Percentiles rank a stretch among this genome's conserved stretches.
phyloP scores from a whole-genome alignment of 2,888 invertebrate species.

The Diplolepis rosae region DNA sequence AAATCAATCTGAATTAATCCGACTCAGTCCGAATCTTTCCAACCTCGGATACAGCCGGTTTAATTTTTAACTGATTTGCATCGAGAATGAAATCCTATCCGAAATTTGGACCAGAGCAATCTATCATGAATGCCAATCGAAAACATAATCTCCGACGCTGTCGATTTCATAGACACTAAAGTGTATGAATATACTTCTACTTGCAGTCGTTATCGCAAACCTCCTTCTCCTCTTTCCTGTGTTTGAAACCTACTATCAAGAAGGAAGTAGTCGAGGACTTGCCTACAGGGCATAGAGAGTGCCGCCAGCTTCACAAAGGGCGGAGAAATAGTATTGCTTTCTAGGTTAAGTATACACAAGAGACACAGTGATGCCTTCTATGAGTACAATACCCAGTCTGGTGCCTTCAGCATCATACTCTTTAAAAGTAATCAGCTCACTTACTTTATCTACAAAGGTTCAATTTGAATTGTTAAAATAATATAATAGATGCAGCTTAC shows the following conservation, averaged over 20 bases:
- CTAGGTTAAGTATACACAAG: constrained; percentile 51
- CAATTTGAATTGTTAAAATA: constrained; percentile 19
- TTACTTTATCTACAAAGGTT: constrained; percentile 11
- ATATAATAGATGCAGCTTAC: background rate
- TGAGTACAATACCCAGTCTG: background rate
- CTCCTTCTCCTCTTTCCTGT: background rate
- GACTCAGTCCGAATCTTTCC: no score
- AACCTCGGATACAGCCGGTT: no score
- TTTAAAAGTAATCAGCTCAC: constrained; percentile 6
- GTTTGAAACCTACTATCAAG: constrained; percentile 4
- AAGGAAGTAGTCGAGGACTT: constrained; percentile 46
- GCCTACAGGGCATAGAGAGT: constrained; percentile 29
- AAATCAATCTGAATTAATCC: no score
- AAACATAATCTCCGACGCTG: background rate
- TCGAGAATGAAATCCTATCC: no score
- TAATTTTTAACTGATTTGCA: no score
- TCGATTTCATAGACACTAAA: background rate
- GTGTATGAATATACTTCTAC: background rate
- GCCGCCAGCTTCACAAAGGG: constrained; percentile 41
- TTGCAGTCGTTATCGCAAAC: constrained; percentile 1
- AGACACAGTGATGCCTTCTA: constrained; percentile 12
- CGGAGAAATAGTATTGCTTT: constrained; percentile 51
- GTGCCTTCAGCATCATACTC: constrained; percentile 17
- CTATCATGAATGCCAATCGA: background rate
- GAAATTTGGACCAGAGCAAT: background rate